Evolutionary conservation across 1,140 invertebrate species (phyloP).

Genomic region (Drosophila asahinai): DNA sequence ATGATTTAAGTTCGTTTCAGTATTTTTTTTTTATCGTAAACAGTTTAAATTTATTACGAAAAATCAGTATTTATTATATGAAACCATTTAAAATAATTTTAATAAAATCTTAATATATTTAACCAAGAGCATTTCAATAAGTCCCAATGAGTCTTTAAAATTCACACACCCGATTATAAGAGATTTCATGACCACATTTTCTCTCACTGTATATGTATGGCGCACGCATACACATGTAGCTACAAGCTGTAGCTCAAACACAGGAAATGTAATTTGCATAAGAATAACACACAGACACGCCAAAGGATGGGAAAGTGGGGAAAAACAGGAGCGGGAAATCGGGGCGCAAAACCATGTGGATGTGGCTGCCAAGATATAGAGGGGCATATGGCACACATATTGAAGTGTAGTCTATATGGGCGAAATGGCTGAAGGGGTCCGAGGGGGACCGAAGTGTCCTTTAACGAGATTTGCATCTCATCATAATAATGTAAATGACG

Average conservation of each 20-base stretch:
- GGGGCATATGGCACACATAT: slow-evolving; percentile 80
- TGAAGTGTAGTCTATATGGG: slow-evolving; percentile 70
- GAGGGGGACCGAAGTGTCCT: slow-evolving; percentile 72
- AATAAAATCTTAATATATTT: background rate
- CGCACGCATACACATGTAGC: slow-evolving; percentile 65
- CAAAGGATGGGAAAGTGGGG: slow-evolving; percentile 29
- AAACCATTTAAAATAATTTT: background rate
- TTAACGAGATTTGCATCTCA: slow-evolving; percentile 83
- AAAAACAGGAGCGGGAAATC: slow-evolving; percentile 6
- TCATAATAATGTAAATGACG: slow-evolving; percentile 83
- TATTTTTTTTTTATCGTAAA: background rate
- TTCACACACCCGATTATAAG: background rate
- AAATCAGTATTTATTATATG: background rate
- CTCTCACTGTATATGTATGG: slow-evolving; percentile 11
- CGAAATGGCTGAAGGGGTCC: slow-evolving; percentile 7
- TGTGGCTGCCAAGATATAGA: slow-evolving; percentile 53
- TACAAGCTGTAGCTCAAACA: slow-evolving; percentile 82
- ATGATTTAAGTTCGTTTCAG: background rate
- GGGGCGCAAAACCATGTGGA: slow-evolving; percentile 28
- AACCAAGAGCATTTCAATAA: background rate
- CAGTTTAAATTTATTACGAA: background rate
- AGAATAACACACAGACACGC: slow-evolving; percentile 73
- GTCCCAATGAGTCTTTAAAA: background rate
- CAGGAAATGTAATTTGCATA: slow-evolving; percentile 83
- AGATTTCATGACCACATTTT: background rate